Evolutionary conservation across 2,888 invertebrate species (phyloP), one percentile per base, ranked within the genome.

Genomic region (Serripes groenlandicus): DNA sequence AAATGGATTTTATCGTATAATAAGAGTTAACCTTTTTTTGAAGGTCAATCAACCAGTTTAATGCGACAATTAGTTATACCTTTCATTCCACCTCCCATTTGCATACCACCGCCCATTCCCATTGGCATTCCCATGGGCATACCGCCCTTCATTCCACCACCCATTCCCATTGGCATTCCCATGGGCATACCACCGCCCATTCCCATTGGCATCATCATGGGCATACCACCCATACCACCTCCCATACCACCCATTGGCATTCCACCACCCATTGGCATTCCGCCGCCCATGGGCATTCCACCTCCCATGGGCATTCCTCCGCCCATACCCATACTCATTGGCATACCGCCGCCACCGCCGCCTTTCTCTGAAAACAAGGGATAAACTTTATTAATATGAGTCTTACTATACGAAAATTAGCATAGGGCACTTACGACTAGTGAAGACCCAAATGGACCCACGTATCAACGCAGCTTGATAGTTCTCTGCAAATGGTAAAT

Each of bases 71-170:
- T 1, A 49, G 21, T 1, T 2, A 5, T 49, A 49, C 49, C 49
- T 49, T 49, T 49, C 52, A 52, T 54, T 9, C 70, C 70, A 54
- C 74, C 72, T 1, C 34, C 64, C 49, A 56, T 58, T 5, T 35
- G 64, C 42, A 49, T 64, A 49, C 74, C 74, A 64, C 74, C 74
- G 42, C 62, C 62, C 74, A 74, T 74, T 15, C 5, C n/a, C 58
- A 58, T 60, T 23, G 73, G 73, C 62, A 60, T 75, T 7, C 49
- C 64, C 56, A 56, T 58, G 26, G 26, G 26, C 37, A 60, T 62
- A 62, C 64, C 60, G 23, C 21, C 26, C 26, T 21, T 21, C 23
- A n/a, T 56, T 3, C 56, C 56, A 11, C 56, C 56, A 11, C 56
- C 56, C 56, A 56, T 56, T n/a, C 56, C 56, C n/a, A 23, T 1